Conservation (phyloP, 2,113 vertebrate species). For the Taxidea taxus region DNA sequence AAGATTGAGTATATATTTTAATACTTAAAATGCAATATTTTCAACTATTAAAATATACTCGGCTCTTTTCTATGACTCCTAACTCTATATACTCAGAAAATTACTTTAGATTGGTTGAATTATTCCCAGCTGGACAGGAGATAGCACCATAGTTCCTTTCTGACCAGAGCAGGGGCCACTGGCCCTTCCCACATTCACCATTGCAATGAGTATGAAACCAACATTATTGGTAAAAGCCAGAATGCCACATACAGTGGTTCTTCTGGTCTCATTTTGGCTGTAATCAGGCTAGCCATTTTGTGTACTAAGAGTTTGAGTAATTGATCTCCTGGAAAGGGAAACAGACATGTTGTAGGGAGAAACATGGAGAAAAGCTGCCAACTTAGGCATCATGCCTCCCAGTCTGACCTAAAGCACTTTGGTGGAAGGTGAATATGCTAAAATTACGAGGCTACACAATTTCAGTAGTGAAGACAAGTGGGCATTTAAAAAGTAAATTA, state of each 20-base stretch:
- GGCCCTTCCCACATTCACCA: background rate
- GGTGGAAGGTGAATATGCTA: background rate
- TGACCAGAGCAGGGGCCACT: background rate
- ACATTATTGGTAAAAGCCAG: background rate
- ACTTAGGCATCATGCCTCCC: background rate
- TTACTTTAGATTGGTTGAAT: slow-evolving; percentile 14
- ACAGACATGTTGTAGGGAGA: background rate
- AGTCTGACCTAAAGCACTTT: background rate
- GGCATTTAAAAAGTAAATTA: background rate
- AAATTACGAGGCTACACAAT: background rate
- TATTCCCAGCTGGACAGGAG: background rate
- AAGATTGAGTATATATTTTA: background rate
- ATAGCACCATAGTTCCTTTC: background rate
- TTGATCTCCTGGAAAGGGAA: background rate
- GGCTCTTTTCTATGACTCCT: background rate
- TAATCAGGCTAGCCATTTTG: background rate
- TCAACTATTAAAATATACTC: background rate
- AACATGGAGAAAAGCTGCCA: background rate
- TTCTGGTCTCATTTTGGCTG: background rate
- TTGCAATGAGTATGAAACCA: background rate
- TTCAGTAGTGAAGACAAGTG: background rate
- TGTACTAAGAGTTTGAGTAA: background rate
- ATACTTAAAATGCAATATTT: background rate
- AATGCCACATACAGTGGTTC: background rate
- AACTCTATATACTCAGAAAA: background rate